phyloP scores from a whole-genome alignment of 2,797 vertebrate species.

The Esox masquinongy region DNA sequence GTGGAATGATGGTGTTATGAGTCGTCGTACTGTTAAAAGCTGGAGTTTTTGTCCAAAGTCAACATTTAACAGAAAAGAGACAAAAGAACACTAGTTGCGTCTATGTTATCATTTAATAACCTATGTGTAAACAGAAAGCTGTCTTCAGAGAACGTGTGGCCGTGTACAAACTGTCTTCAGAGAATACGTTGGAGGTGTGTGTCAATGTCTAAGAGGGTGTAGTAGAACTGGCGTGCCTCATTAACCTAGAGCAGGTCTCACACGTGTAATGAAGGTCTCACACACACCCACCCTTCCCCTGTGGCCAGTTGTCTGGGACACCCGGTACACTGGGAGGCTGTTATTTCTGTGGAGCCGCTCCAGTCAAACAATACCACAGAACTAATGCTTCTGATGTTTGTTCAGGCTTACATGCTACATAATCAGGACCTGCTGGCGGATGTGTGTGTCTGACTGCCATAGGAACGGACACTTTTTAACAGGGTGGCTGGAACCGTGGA shows the following conservation, averaged over 20 bases:
- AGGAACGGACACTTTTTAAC: slow-evolving; percentile 41
- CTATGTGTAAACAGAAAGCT: not conserved
- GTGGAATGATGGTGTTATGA: too few species aligned
- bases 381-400: slow-evolving; percentile 65
- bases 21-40: too few species aligned
- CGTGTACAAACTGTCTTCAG: not conserved
- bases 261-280: slow-evolving; percentile 18
- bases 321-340: slow-evolving; percentile 39
- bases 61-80: too few species aligned
- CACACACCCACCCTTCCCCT: slow-evolving; percentile 20
- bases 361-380: slow-evolving; percentile 58
- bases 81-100: too few species aligned
- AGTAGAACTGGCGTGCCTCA: not conserved
- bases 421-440: slow-evolving; percentile 44
- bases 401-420: slow-evolving; percentile 57
- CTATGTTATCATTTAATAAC: too few species aligned
- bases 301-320: slow-evolving; percentile 37
- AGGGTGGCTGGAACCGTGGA: slow-evolving; percentile 24
- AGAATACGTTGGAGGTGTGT: slow-evolving; percentile 3
- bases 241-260: slow-evolving; percentile 19
- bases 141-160: not conserved
- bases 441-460: slow-evolving; percentile 26
- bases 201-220: slow-evolving; percentile 4
- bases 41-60: too few species aligned
- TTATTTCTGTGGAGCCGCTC: slow-evolving; percentile 43